Evolutionary conservation across 2,797 vertebrate species (phyloP), one percentile per base, ranked within the genome.

Genomic region (Sciaenops ocellatus): DNA sequence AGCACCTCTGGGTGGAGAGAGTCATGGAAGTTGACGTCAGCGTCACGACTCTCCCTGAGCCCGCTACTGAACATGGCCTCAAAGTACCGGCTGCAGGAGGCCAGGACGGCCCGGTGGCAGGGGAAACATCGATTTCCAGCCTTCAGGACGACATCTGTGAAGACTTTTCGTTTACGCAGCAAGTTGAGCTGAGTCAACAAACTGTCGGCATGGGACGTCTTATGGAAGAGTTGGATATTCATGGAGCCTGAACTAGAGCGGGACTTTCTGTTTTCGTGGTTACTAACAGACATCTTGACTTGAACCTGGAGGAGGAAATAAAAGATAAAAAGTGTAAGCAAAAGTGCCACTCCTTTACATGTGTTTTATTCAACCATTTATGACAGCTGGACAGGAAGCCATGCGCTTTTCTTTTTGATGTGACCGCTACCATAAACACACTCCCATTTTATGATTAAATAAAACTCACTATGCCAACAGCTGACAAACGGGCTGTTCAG

Each of bases 181-280:
- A 96, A 93, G 88, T 96, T 96, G 69, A 97, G 95, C 38, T 97
- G 96, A n/a, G 95, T 96, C 81, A 97, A 85, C 60, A 97, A 85
- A 77, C 96, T 96, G 92, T 97, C 96, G 0, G 96, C 96, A 3
- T 97, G 96, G 3, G 96, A 95, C 0, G 96, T 95, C 87, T 97
- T 97, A 89, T 97, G 96, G 90, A 96, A 97, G 28, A 97, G 94
- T 0, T 96, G 95, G 82, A 97, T 96, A 82, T 97, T 97, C 96
- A 97, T 97, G 26, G 96, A 97, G 59, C 96, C 96, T 0, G 95
- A 95, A 77, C 96, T 97, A 6, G 96, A 96, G 69, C 96, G 95
- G 16, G 96, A 97, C 84, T 97, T 97, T 66, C 96, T 92, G 89
- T 97, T 97, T 85, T 97, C 96, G 65, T 97, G 96, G 86, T 93